phyloP scores from a whole-genome alignment of 2,113 vertebrate species.

The Chlamydotis undulata region DNA sequence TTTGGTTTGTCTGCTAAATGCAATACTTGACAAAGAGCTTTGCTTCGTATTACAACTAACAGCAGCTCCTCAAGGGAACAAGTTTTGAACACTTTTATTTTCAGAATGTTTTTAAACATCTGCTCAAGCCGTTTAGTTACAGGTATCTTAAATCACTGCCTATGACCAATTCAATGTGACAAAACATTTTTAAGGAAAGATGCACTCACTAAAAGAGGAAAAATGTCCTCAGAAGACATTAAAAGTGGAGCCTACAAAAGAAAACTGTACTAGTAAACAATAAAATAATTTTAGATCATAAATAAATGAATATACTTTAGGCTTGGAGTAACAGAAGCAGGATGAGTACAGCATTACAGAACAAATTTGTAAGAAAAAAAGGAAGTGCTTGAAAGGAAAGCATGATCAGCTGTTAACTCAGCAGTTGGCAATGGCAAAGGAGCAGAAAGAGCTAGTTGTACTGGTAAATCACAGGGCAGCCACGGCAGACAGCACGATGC shows the following conservation, averaged over 20 bases:
- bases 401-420: background rate
- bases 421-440: background rate
- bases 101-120: background rate
- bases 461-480: background rate
- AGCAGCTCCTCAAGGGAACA: background rate
- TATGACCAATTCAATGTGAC: background rate
- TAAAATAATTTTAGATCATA: background rate
- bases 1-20: background rate
- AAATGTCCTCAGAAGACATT: background rate
- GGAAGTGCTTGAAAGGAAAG: background rate
- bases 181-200: background rate
- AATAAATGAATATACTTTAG: background rate
- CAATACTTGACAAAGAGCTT: background rate
- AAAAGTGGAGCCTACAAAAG: background rate
- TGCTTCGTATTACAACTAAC: background rate
- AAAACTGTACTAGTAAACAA: background rate
- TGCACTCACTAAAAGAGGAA: background rate
- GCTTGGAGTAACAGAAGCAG: background rate
- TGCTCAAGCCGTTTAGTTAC: background rate
- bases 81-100: background rate
- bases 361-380: background rate
- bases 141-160: background rate
- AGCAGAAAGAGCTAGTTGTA: background rate
- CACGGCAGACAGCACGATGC: rapidly evolving
- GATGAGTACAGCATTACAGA: background rate